A percentile compares a stretch with the other conserved stretches of the same genome.
phyloP scores from a whole-genome alignment of 2,113 vertebrate genomes.

The Lagenorhynchus albirostris region DNA sequence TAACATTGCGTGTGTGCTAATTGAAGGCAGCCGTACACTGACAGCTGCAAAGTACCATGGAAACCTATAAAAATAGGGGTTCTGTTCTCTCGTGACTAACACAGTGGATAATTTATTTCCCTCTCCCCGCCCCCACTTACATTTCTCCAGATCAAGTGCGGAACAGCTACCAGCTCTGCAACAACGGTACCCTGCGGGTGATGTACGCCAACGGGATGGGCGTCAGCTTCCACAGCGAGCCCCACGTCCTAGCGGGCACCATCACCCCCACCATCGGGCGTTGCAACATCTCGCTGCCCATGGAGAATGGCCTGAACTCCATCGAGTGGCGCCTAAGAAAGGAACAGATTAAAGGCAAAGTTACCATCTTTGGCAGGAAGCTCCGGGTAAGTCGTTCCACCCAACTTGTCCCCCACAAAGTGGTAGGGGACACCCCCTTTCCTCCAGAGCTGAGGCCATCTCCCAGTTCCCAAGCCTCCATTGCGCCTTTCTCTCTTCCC shows the following conservation, averaged over 20 bases:
- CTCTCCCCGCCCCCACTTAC: slow-evolving; percentile 45
- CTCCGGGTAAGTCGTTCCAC: slow-evolving; percentile 89
- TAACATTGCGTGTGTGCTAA: slow-evolving; percentile 75
- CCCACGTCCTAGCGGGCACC: slow-evolving; percentile 96
- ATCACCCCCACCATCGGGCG: slow-evolving; percentile 97
- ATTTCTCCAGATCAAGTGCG: slow-evolving; percentile 95
- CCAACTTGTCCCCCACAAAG: too few species aligned
- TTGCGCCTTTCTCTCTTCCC: not conserved
- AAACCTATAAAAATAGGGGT: slow-evolving; percentile 78
- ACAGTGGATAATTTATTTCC: slow-evolving; percentile 76
- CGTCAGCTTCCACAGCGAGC: slow-evolving; percentile 99
- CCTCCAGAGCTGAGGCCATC: not conserved
- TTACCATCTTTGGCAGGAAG: slow-evolving; percentile 98
- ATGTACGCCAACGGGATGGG: slow-evolving; percentile 99
- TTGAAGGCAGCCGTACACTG: slow-evolving; percentile 80
- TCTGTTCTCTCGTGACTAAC: slow-evolving; percentile 79
- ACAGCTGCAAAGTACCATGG: slow-evolving; percentile 80
- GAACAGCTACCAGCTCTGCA: slow-evolving; percentile 99
- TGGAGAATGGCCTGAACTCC: slow-evolving; percentile 98
- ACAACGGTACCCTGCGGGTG: slow-evolving; percentile 96
- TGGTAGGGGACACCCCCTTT: too few species aligned
- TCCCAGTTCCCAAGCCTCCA: not conserved
- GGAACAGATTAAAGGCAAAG: slow-evolving; percentile 97
- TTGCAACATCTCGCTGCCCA: slow-evolving; percentile 97
- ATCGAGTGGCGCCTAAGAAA: slow-evolving; percentile 99